Evolutionary conservation across 2,797 vertebrate species (phyloP), one percentile per base, ranked within the genome.

Genomic region (Linurgus olivaceus): DNA sequence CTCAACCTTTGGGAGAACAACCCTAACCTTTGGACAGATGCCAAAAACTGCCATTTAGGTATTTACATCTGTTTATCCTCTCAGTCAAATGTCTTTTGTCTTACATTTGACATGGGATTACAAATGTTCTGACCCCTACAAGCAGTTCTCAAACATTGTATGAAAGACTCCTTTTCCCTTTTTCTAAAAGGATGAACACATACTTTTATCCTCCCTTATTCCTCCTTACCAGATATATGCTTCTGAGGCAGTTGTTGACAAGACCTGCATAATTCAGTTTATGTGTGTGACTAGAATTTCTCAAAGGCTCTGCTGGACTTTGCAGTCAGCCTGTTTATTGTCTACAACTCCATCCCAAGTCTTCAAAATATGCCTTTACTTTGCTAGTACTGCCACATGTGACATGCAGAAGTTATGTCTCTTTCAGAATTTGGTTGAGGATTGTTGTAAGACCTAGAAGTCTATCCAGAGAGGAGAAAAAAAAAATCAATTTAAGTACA

Each of bases 31-130:
- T 98, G 98, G 97, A 97, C 61, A 76, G 44, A 75, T 95, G 97
- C 98, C 97, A 98, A 94, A 57, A 87, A 78, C 96, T 97, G 97
- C 94, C 97, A 97, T 97, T 97, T 80, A 91, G 91, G 78, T 96
- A 97, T 98, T 98, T 98, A 97, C 97, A 98, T 98, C 96, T 98
- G 98, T 98, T 98, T 97, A 97, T 97, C 97, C 96, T 97, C 96
- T 85, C 81, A 91, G 95, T 97, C 97, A 98, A 97, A 97, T 90
- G 86, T 95, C 92, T 98, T 98, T 97, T 96, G 95, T 98, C 95
- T 96, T 96, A 97, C 83, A 67, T 93, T 91, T 94, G 93, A 97
- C 95, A 95, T 48, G n/a, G 75, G 91, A 97, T 90, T 97, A 96
- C 92, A 97, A 96, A 97, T 94, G 96, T 96, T 96, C 96, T 97